phyloP scores from a whole-genome alignment of 2,888 invertebrate genomes.

The Monopis laevigella region DNA sequence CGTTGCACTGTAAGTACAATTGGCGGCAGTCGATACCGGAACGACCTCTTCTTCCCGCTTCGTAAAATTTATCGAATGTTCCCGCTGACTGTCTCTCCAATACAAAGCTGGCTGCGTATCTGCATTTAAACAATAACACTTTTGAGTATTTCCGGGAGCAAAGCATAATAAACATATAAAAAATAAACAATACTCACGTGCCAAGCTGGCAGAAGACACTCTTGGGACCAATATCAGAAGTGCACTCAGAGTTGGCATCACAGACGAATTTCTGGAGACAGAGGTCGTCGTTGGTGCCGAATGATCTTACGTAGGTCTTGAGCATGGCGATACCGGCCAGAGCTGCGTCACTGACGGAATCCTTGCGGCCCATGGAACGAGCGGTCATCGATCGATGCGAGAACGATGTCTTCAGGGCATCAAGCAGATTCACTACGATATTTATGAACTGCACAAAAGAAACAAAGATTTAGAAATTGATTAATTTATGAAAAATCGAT shows the following conservation, averaged over 20 bases:
- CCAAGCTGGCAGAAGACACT: conserved; percentile 92
- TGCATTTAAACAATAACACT: conserved; percentile 36
- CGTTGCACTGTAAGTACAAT: conserved; percentile 87
- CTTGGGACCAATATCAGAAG: conserved; percentile 80
- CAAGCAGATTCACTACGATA: conserved; percentile 90
- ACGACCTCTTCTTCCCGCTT: conserved; percentile 87
- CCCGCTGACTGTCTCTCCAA: conserved; percentile 79
- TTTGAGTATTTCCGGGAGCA: not conserved
- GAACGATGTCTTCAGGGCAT: conserved; percentile 92
- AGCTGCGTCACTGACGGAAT: conserved; percentile 90
- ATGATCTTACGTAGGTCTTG: conserved; percentile 87
- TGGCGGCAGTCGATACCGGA: conserved; percentile 87
- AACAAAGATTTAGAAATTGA: not conserved
- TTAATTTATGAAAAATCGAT: too few relatives aligned
- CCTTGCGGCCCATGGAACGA: conserved; percentile 84
- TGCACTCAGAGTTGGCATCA: conserved; percentile 89
- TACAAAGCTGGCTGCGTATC: conserved; percentile 87
- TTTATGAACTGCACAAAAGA: conserved; percentile 81
- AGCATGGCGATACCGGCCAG: conserved; percentile 88
- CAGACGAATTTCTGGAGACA: conserved; percentile 91
- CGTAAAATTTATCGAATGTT: conserved; percentile 82
- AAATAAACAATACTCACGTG: conserved; percentile 74
- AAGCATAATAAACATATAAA: not conserved
- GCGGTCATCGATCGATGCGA: conserved; percentile 89
- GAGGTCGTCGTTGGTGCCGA: conserved; percentile 79